phyloP scores from a whole-genome alignment of 2,113 vertebrate species.

The Prolemur simus region DNA sequence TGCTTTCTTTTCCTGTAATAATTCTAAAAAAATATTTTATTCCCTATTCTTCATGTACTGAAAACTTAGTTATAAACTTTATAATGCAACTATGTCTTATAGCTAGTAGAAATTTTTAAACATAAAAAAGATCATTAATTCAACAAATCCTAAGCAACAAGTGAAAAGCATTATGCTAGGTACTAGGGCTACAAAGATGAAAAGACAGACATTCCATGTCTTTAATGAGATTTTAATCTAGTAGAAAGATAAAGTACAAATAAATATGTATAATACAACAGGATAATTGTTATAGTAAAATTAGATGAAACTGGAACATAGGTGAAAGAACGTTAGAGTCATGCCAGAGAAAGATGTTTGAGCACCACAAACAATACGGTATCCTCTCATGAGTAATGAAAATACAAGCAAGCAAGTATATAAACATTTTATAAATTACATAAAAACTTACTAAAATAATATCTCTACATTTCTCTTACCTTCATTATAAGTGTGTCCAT shows the following conservation, averaged over 20 bases:
- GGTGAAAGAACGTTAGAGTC: not conserved
- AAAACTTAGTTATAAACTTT: not conserved
- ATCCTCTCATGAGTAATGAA: not conserved
- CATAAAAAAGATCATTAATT: not conserved
- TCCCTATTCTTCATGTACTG: not conserved
- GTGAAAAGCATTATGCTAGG: not conserved
- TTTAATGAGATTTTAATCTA: not conserved
- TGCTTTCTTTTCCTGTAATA: not conserved
- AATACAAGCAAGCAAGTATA: not conserved
- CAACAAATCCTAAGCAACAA: not conserved
- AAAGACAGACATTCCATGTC: not conserved
- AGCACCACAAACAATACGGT: not conserved
- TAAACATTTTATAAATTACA: not conserved
- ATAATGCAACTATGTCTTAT: not conserved
- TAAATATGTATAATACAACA: not conserved
- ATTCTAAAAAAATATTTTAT: not conserved
- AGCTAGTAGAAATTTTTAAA: not conserved
- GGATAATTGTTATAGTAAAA: not conserved
- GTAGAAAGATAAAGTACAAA: not conserved
- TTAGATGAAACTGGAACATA: not conserved
- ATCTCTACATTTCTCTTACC: not conserved
- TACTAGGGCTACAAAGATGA: not conserved
- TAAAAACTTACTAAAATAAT: not conserved
- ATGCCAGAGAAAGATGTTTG: not conserved
- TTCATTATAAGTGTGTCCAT: accelerated